phyloP scores from a whole-genome alignment of 2,113 vertebrate genomes.

The Tursiops truncatus region DNA sequence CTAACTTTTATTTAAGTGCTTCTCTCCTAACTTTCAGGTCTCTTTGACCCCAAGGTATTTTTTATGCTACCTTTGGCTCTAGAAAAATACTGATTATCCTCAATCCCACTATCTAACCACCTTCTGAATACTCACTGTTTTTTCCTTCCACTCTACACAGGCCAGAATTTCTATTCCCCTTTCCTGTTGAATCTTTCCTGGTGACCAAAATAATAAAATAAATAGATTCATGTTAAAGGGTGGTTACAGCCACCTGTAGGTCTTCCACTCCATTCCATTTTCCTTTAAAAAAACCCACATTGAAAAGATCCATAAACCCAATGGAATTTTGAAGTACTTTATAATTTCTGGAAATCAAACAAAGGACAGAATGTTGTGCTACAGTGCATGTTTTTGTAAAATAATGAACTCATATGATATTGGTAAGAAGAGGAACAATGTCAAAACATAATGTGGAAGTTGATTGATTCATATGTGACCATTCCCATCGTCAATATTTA shows the following conservation, averaged over 20 bases:
- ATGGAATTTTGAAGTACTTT: not conserved
- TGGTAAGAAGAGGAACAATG: not conserved
- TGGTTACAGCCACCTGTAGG: not conserved
- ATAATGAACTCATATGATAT: not conserved
- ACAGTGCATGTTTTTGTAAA: not conserved
- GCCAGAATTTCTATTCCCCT: not conserved
- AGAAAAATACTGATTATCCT: not conserved
- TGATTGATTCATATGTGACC: not conserved
- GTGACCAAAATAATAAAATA: not conserved
- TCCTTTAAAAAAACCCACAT: not conserved
- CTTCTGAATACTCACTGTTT: not conserved
- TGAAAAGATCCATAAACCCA: not conserved
- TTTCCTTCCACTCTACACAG: not conserved
- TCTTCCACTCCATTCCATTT: not conserved
- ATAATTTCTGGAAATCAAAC: slow-evolving; percentile 40
- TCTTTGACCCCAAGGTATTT: not conserved
- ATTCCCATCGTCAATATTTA: not conserved
- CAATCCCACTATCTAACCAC: not conserved
- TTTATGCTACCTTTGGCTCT: not conserved
- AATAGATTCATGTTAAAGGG: not conserved
- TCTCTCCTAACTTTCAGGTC: not conserved
- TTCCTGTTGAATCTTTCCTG: not conserved
- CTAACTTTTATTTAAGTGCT: not conserved
- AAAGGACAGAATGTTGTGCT: not conserved
- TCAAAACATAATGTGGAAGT: not conserved